Percentiles rank a stretch among this genome's conserved stretches.
These are phyloP conservation scores for Homalodisca vitripennis DNA, from an alignment of 1,140 invertebrate species.

Conservation along the genomic window DNA sequence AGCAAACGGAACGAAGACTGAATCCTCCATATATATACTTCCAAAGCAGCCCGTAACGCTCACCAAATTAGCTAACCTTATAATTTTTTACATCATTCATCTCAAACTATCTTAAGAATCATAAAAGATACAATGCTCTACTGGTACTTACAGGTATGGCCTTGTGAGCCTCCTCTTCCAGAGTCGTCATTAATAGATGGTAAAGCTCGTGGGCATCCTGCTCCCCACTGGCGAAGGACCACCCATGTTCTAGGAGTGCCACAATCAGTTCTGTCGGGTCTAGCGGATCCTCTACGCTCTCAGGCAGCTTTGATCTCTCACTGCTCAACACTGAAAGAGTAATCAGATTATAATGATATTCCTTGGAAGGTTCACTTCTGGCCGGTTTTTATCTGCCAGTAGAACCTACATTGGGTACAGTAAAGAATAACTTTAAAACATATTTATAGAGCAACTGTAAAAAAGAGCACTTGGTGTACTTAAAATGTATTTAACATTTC, in stretches of 20 bases:
- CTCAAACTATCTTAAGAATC: no score
- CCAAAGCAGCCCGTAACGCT: no score
- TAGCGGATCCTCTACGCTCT: conserved; percentile 61
- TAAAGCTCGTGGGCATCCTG: conserved; percentile 93
- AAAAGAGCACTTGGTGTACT: background rate
- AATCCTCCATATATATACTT: no score
- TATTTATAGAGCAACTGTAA: background rate
- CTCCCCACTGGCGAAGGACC: conserved; percentile 85
- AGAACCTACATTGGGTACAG: background rate
- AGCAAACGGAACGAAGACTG: no score
- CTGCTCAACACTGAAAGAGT: conserved; percentile 35
- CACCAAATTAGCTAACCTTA: no score
- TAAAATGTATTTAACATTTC: background rate
- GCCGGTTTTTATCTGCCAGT: background rate
- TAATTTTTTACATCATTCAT: no score
- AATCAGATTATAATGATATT: background rate
- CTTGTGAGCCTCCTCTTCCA: conserved; percentile 77
- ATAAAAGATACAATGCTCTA: no score
- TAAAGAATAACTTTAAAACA: background rate
- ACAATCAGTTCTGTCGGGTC: conserved; percentile 74
- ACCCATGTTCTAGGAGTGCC: conserved; percentile 69
- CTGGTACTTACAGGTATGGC: conserved; percentile 31
- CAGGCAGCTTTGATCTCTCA: conserved; percentile 45
- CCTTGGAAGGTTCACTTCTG: background rate
- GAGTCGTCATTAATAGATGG: conserved; percentile 79